These are phyloP conservation scores for Telenomus remus DNA, from an alignment of 1,140 invertebrate genomes.

Conservation along the genomic window DNA sequence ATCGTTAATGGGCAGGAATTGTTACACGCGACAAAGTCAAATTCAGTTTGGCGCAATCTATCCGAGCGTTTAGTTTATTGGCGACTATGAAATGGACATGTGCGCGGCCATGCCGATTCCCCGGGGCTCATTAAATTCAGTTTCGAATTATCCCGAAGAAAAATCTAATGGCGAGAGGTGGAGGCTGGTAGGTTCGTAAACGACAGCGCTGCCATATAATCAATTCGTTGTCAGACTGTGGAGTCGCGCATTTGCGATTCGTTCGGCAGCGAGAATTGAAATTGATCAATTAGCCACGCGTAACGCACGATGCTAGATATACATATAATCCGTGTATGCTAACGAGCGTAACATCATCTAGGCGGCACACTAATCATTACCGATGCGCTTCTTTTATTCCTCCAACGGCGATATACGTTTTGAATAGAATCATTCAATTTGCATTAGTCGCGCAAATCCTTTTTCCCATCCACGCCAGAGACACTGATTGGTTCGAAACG, in stretches of 20 bases:
- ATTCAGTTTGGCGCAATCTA: constrained; percentile 47
- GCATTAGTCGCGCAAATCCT: constrained; percentile 27
- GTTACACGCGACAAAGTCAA: constrained; percentile 22
- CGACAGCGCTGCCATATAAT: constrained; percentile 63
- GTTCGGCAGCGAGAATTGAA: constrained; percentile 68
- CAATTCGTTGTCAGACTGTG: constrained; percentile 68
- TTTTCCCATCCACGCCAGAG: background rate
- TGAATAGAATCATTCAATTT: constrained; percentile 35
- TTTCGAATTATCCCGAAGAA: constrained; percentile 60
- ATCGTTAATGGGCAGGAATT: constrained; percentile 23
- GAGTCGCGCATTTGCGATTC: constrained; percentile 66
- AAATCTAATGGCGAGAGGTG: constrained; percentile 59
- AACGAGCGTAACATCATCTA: constrained; percentile 64
- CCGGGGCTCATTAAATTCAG: constrained; percentile 59
- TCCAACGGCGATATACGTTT: constrained; percentile 7
- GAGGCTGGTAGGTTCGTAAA: constrained; percentile 43
- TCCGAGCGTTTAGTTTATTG: constrained; percentile 40
- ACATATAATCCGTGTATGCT: constrained; percentile 54
- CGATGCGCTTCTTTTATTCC: background rate
- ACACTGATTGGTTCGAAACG: constrained; percentile 10
- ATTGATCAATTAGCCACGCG: constrained; percentile 70
- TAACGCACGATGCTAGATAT: constrained; percentile 21
- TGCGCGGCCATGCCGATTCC: constrained; percentile 32
- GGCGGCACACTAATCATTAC: constrained; percentile 46
- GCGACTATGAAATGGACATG: constrained; percentile 36